Evolutionary conservation across 2,888 invertebrate species (phyloP).

Genomic region (Microchrysa polita): DNA sequence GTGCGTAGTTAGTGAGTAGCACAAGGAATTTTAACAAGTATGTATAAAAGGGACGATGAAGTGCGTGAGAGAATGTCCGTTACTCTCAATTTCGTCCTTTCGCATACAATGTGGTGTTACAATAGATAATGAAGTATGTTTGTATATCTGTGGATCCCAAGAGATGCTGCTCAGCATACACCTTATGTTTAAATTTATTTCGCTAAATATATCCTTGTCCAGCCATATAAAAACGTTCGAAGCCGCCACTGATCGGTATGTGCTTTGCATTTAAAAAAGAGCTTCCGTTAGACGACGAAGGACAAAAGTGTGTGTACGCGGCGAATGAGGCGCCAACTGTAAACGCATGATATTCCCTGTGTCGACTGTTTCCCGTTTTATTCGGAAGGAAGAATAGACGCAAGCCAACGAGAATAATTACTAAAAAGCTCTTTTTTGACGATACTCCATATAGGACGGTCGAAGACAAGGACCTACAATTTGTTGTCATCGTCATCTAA

Average conservation of each 20-base stretch:
- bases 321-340: too few species aligned
- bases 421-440: constrained; percentile 33
- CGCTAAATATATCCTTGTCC: too few species aligned
- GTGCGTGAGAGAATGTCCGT: constrained; percentile 10
- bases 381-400: constrained; percentile 24
- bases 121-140: constrained; percentile 9
- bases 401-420: not conserved
- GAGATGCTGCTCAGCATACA: not conserved
- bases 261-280: not conserved
- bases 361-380: too few species aligned
- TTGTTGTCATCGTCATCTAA: constrained; percentile 27
- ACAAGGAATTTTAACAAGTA: not conserved
- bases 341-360: too few species aligned
- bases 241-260: not conserved
- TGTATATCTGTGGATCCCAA: not conserved
- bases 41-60: not conserved
- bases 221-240: too few species aligned
- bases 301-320: too few species aligned
- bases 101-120: not conserved
- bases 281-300: not conserved
- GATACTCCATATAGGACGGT: constrained; percentile 10
- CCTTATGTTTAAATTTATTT: too few species aligned
- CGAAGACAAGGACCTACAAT: constrained; percentile 24
- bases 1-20: not conserved
- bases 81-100: constrained; percentile 15